Evolutionary conservation across 2,888 invertebrate genomes (phyloP), one percentile per base, ranked within the genome.

Genomic region (Mycalesis mineus): DNA sequence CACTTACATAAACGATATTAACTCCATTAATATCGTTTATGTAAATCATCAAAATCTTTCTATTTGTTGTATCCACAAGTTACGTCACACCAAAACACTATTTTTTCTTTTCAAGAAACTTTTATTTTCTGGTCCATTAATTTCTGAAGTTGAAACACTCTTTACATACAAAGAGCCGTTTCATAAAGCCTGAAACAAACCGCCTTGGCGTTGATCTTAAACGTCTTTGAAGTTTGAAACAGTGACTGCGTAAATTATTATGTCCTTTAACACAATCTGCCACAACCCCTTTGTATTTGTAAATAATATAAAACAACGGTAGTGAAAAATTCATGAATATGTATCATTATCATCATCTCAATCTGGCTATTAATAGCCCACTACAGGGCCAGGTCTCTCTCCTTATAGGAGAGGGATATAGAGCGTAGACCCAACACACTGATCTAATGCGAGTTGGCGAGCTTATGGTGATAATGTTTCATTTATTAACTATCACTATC

Each of bases 221-320:
- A 15, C 31, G 47, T 15, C 47, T 33, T 33, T 47, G 47, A 47
- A n/a, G 47, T 47, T 47, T 33, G 9, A 47, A 47, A 15, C 31
- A 33, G 15, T 47, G 31, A 15, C 31, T 33, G 33, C 14, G 15
- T 33, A 47, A 47, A 45, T 45, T 45, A 45, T 31, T 29, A 14
- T 14, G 14, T 29, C 45, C 29, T 45, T 45, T 31, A 9, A 29
- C 7, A 45, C 13, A 33, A 33, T 9, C 7, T 33, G 36, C 36
- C 36, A 1, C 36, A 36, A 4, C 5, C 22, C 22, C 22, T 22
- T 22, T 22, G 5, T 22, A 22, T 22, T 22, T 22, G 3, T 22
- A 22, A 22, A 22, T 22, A 22, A 39, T 14, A 13, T 4, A 36
- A 11, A 3, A 37, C 4, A 13, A 37, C 0, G 13, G 1, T n/a